Base-by-base conservation (phyloP, 2,888 invertebrate genomes). In the Dicyrtoma fusca region DNA sequence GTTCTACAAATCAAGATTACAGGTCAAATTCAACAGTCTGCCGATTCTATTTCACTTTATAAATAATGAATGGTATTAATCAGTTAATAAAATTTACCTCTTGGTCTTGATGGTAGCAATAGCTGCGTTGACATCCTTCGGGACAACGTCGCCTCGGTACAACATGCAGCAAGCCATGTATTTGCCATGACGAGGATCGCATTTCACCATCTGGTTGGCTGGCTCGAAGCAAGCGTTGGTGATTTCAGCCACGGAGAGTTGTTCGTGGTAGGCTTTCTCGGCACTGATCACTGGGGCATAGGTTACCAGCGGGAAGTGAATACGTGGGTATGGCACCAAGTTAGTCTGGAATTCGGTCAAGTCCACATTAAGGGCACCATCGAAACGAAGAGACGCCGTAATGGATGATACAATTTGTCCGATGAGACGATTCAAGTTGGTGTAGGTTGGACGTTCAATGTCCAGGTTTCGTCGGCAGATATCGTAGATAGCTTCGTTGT, bases 151-250 rank as follows among this genome's bases (percentile, higher is more conserved):
- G 0, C 96, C 96, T 13, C 93, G 84, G 76, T 80, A 81, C 64
- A 81, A 69, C 77, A 80, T 76, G 74, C 79, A 81, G 73, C 80
- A 81, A 45, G 79, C 80, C 83, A 88, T 87, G 83, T 87, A 87
- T 78, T 85, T 85, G 42, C 85, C 63, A 63, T 63, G 63, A 19
- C 77, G 73, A 13, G 79, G 77, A 69, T 80, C 80, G 57, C 77
- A 79, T 71, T 76, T 76, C 51, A 79, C 85, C 85, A 96, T 95
- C 88, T 96, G 96, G 87, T 95, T 95, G 82, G 93, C 92, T 44
- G 95, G 95, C 85, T 96, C 96, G 86, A 97, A 97, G 85, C 96
- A 96, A 23, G 94, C 92, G 83, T 95, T 94, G 83, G 96, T 97
- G 84, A 94, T 85, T 82, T 91, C 89, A 8, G 88, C 86, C 0